Conservation (phyloP, 2,797 vertebrate genomes). For the Microcaecilia unicolor region DNA sequence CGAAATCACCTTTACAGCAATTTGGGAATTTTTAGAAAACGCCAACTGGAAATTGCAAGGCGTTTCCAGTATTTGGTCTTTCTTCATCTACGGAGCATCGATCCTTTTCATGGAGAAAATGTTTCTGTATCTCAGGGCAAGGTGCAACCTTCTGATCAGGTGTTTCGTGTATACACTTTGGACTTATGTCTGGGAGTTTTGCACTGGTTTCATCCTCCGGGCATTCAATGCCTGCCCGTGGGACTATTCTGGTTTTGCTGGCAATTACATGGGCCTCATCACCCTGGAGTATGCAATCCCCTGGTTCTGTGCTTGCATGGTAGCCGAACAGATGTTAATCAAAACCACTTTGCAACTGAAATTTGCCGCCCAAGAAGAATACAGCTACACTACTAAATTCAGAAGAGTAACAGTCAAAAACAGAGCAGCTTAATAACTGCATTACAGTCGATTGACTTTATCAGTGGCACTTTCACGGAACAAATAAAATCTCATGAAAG, state of each 20-base stretch:
- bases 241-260: constrained; percentile 60
- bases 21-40: constrained; percentile 44
- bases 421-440: background rate
- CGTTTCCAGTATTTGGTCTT: constrained; percentile 63
- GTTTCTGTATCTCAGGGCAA: constrained; percentile 27
- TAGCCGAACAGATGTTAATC: constrained; percentile 54
- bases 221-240: constrained; percentile 59
- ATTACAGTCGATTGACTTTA: background rate
- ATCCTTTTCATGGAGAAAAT: constrained; percentile 39
- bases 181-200: constrained; percentile 65
- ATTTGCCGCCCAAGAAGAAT: constrained; percentile 7
- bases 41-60: constrained; percentile 48
- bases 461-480: constrained; percentile 10
- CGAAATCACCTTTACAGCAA: constrained; percentile 62
- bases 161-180: constrained; percentile 49
- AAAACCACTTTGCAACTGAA: constrained; percentile 42
- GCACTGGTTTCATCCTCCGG: constrained; percentile 49
- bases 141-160: constrained; percentile 33
- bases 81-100: constrained; percentile 37
- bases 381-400: constrained; percentile 11
- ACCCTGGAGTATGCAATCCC: constrained; percentile 60
- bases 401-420: constrained; percentile 19
- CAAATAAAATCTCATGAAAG: no score
- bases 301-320: constrained; percentile 52
- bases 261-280: constrained; percentile 57